Base-by-base conservation (phyloP, 2,113 vertebrate species). In the Eubucco bourcierii region DNA sequence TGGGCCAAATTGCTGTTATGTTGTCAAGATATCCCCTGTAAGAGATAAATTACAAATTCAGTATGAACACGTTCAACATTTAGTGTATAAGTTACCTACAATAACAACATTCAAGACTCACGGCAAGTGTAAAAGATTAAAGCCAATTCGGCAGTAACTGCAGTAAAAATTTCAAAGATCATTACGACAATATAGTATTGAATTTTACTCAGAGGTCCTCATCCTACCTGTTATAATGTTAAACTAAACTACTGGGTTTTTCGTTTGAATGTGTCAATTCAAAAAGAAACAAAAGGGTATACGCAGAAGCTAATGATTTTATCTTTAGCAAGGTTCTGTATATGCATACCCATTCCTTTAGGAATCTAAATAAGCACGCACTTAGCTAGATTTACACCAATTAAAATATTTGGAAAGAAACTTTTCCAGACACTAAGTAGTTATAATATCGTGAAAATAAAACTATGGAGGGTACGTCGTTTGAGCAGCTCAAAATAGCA, bases 1-100 rank as follows among this genome's bases (percentile, higher is more conserved):
- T 98, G 52, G 99, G 98, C 12, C 99, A 99, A 61, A 99, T 97
- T 41, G 98, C 98, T 71, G 99, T 99, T 97, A 99, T 98, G 81
- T 97, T 98, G 94, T 99, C 98, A 96, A 99, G 97, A 96, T 99
- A 99, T 31, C 61, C 96, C 95, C 99, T 99, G 87, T 27, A 97
- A 90, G 44, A 87, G 27, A 97, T 10, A 94, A 96, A 87, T 83
- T 65, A 92, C 81, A 93, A 59, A 31, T 77, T 87, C 33, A 87
- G 29, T 34, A 86, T 74, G n/a, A 70, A 77, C 17, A 76, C 0
- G 5, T 47, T 71, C 29, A 60, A 59, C 23, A 80, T 56, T 73
- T 17, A 28, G 16, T 19, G 44, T 2, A 8, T 3, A 68, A 68
- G 23, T 75, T 37, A 63, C 1, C 12, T 50, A 34, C 14, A 80